Conservation (phyloP, 1,140 invertebrate species). For the Dolichoris vasculosae region DNA sequence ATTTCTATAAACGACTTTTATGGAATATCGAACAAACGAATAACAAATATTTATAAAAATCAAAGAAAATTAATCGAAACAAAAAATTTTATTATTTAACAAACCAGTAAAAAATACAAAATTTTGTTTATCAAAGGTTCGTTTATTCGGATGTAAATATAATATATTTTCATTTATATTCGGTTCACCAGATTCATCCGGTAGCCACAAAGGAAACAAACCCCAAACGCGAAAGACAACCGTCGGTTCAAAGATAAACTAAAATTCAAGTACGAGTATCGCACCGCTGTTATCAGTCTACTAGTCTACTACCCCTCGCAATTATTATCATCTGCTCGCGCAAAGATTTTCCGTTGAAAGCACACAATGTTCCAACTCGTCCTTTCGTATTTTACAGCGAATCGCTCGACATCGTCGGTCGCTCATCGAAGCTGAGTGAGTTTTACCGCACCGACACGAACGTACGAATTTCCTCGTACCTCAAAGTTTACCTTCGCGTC, state of each 20-base stretch:
- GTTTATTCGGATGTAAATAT: background rate
- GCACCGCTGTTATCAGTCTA: background rate
- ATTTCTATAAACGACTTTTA: no score
- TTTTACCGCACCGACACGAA: background rate
- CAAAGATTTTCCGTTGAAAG: background rate
- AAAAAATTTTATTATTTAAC: no score
- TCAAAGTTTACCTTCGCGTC: background rate
- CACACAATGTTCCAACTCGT: background rate
- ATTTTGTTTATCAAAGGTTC: background rate
- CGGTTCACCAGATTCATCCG: background rate
- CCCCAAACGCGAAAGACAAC: background rate
- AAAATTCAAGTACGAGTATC: slow-evolving; percentile 4
- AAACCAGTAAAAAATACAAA: no score
- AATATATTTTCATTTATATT: background rate
- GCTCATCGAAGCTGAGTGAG: background rate
- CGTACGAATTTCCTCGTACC: background rate
- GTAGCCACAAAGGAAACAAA: background rate
- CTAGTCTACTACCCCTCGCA: background rate
- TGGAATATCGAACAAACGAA: no score
- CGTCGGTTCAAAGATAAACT: background rate
- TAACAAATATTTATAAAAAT: no score
- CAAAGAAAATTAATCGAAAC: no score
- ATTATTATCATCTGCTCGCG: background rate
- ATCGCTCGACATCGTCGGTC: background rate
- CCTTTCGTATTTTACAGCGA: background rate